Evolutionary conservation across 2,888 invertebrate species (phyloP), one percentile per base, ranked within the genome.

Genomic region (Agonopterix alstromeriana): DNA sequence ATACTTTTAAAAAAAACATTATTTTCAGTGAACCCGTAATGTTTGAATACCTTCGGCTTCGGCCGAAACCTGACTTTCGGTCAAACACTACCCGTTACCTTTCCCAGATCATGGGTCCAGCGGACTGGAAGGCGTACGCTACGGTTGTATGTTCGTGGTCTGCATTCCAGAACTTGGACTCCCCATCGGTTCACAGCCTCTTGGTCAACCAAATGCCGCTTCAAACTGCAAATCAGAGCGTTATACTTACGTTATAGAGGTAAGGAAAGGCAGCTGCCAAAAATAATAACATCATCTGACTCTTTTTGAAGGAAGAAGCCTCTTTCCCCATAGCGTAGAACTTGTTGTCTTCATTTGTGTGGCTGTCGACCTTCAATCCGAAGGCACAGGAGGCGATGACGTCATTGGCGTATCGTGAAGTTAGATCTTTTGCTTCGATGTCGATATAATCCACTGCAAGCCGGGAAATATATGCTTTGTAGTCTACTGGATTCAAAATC

Each of bases 251-350:
- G 27, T 27, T 27, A 27, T 27, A 27, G 7, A 27, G 27, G 7
- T 27, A 27, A 27, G 42, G 11, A 42, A 11, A 11, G 42, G 10
- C 11, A 12, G 8, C 10, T 12, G 12, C 42, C 5, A 42, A 5
- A 42, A 63, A 55, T 43, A 65, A 55, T 7, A 57, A 46, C 0
- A 67, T 9, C 8, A 63, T 44, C 45, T 63, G 60, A 7, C 46
- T 56, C 9, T 64, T 55, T 2, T 52, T 56, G 17, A 73, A 63
- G 1, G 52, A 57, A 2, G 89, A 80, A 2, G 81, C 67, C 27
- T 68, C 67, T 55, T 85, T 87, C 9, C 90, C 90, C 80, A 82
- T 85, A 35, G 61, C 36, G 57, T 87, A 91, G 65, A 92, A 92
- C 43, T 82, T 70, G 56, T 91, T 91, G 0, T 90, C 66, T 8